phyloP scores from a whole-genome alignment of 1,140 invertebrate species.

The Hestina assimilis region DNA sequence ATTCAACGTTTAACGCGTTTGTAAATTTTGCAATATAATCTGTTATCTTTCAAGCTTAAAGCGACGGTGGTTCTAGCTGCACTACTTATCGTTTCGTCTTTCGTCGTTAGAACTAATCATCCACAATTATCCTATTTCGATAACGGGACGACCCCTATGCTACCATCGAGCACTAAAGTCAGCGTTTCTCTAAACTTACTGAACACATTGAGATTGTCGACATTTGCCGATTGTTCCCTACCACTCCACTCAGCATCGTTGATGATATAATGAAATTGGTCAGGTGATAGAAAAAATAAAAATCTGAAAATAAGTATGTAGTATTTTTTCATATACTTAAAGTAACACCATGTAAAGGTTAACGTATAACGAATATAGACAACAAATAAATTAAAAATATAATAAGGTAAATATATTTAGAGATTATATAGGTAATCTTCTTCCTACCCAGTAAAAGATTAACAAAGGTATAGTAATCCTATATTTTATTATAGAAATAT shows the following conservation, averaged over 20 bases:
- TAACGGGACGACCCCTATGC: slow-evolving; percentile 54
- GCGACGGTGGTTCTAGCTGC: slow-evolving; percentile 57
- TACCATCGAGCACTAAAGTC: slow-evolving; percentile 68
- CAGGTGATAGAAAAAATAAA: slow-evolving; percentile 77
- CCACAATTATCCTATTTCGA: slow-evolving; percentile 50
- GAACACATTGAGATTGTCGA: slow-evolving; percentile 49
- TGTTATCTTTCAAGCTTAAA: slow-evolving; percentile 55
- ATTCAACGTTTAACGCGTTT: slow-evolving; percentile 21
- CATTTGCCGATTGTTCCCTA: slow-evolving; percentile 61
- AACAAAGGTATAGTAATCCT: slow-evolving; percentile 64
- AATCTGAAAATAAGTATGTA: slow-evolving; percentile 77
- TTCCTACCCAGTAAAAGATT: slow-evolving; percentile 63
- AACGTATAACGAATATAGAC: slow-evolving; percentile 61
- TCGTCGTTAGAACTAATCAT: slow-evolving; percentile 48
- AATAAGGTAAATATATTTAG: slow-evolving; percentile 61
- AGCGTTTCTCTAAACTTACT: slow-evolving; percentile 64
- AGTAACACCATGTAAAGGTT: slow-evolving; percentile 64
- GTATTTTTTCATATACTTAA: slow-evolving; percentile 74
- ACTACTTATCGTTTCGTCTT: slow-evolving; percentile 42
- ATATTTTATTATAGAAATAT: slow-evolving; percentile 65
- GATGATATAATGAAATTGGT: slow-evolving; percentile 67
- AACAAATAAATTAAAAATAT: slow-evolving; percentile 67
- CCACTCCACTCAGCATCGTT: slow-evolving; percentile 52
- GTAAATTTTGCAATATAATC: slow-evolving; percentile 29
- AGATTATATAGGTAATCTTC: slow-evolving; percentile 60